Evolutionary conservation across 2,888 invertebrate species (phyloP).

Genomic region (Physocephala rufipes): DNA sequence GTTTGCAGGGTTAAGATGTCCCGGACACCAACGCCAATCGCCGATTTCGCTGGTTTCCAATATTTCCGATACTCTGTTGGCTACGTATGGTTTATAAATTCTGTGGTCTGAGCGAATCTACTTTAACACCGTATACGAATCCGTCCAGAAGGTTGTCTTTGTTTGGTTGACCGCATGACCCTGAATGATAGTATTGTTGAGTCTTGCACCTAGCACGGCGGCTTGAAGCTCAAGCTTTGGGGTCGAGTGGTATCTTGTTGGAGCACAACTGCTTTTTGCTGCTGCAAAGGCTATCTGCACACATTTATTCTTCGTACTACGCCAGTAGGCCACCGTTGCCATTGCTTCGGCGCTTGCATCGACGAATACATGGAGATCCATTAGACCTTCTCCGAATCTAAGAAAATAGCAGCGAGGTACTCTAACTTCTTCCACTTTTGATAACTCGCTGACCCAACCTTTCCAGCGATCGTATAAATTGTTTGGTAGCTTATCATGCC

Average conservation of each 20-base stretch:
- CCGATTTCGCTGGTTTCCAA: no score
- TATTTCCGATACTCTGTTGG: no score
- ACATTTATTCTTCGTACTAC: neutral
- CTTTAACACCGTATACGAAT: constrained; percentile 35
- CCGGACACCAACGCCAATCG: no score
- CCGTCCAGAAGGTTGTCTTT: constrained; percentile 25
- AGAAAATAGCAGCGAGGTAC: neutral
- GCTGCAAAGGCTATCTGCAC: constrained; percentile 23
- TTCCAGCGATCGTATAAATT: constrained; percentile 14
- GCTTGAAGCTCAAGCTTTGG: constrained; percentile 29
- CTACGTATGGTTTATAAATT: no score
- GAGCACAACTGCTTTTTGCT: constrained; percentile 21
- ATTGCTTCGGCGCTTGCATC: constrained; percentile 31
- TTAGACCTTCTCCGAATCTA: neutral
- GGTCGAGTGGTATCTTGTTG: constrained; percentile 19
- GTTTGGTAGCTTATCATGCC: constrained; percentile 22
- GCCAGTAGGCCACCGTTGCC: constrained; percentile 34
- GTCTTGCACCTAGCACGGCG: constrained; percentile 21
- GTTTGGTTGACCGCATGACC: neutral
- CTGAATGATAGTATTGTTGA: constrained; percentile 30
- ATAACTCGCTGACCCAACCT: constrained; percentile 20
- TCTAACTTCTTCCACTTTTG: neutral
- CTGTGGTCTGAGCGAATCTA: constrained; percentile 48
- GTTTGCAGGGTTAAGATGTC: neutral
- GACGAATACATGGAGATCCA: constrained; percentile 35